Percentiles rank a stretch among this genome's conserved stretches.
phyloP scores from a whole-genome alignment of 2,797 vertebrate genomes.

The Chiloscyllium punctatum region DNA sequence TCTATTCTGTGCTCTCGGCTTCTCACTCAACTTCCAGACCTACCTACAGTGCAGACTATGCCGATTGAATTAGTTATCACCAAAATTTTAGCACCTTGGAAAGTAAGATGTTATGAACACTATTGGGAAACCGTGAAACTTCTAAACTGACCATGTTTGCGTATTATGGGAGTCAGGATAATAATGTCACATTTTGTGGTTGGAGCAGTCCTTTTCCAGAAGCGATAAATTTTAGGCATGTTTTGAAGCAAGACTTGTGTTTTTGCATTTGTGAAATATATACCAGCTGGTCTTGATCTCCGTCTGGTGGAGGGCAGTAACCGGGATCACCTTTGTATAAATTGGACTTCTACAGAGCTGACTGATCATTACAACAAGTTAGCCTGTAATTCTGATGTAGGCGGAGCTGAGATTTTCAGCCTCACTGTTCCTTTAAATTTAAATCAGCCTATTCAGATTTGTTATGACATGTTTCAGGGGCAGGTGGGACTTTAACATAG shows the following conservation, averaged over 20 bases:
- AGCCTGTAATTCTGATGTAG: background rate
- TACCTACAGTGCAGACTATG: background rate
- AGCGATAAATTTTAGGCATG: background rate
- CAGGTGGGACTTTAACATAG: too few species aligned
- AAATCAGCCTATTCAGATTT: too few species aligned
- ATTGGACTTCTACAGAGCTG: background rate
- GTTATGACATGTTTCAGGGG: too few species aligned
- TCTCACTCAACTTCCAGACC: background rate
- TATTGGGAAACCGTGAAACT: background rate
- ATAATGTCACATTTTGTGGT: background rate
- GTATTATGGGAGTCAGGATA: background rate
- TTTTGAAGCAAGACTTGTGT: background rate
- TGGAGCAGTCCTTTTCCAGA: background rate
- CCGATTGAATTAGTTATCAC: background rate
- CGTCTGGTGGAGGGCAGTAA: background rate
- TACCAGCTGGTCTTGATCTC: background rate
- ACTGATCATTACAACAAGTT: background rate
- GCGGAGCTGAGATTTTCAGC: too few species aligned
- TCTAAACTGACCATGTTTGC: background rate
- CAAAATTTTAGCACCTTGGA: background rate
- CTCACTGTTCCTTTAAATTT: too few species aligned
- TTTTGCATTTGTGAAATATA: background rate
- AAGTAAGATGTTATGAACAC: background rate
- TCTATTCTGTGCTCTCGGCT: background rate
- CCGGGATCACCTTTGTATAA: background rate